Evolutionary conservation across 2,113 vertebrate genomes (phyloP), one percentile per base, ranked within the genome.

Genomic region (Etheostoma cragini): DNA sequence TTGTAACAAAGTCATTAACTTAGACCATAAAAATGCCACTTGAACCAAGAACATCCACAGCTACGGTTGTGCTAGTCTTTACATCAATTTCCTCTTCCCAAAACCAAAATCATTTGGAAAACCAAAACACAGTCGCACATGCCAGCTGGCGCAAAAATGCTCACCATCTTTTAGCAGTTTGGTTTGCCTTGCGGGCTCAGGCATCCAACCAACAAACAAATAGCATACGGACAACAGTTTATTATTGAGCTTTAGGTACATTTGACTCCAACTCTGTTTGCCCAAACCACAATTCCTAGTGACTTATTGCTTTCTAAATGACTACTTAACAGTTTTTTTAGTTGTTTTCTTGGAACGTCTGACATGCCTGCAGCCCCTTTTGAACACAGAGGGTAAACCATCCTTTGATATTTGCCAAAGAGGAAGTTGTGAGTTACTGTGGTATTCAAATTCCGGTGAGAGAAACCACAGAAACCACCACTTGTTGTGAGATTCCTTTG

Each of bases 401-500:
- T 35, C 57, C 80, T 84, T 88, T 89, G 76, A 90, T 82, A 72
- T 77, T 24, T 68, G 42, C 72, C 69, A 62, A 42, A 66, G 63
- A 92, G 91, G 90, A 92, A 91, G 89, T 83, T 58, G 83, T 81
- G 66, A 72, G 62, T 82, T 80, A 78, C 38, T 84, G 85, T 67
- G 90, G 86, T 76, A 8, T 92, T 82, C 67, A 46, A 45, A 73
- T 88, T 87, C 78, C 65, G 81, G 78, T 65, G 71, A 86, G 80
- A 75, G 78, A 89, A 89, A 86, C 89, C 88, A 38, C 91, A 19
- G 50, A 88, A 94, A 87, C 90, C 92, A 84, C 82, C 72, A 65
- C 87, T 88, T 88, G 91, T 91, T 92, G 85, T 83, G 80, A 90
- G 84, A 88, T 89, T 85, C 83, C 81, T 87, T 58, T 77, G 54